Conservation (phyloP, 1,140 invertebrate genomes). For the Cephus cinctus region DNA sequence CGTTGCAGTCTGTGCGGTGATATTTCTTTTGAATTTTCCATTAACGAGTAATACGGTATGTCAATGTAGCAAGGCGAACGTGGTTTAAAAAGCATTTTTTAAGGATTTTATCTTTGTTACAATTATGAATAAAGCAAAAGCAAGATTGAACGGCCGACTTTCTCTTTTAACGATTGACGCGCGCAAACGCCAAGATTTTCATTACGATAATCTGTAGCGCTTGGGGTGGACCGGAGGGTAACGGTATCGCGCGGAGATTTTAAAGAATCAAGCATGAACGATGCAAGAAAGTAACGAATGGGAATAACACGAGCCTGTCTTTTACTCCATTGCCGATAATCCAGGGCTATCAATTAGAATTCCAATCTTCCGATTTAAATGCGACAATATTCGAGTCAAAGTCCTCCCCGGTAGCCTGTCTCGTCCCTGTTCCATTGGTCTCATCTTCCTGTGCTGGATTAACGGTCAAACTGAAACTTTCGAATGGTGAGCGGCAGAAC, state of each 20-base stretch:
- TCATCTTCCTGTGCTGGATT: constrained; percentile 7
- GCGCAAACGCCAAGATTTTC: constrained; percentile 1
- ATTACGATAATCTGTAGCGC: constrained; percentile 5
- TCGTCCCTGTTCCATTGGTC: constrained; percentile 1
- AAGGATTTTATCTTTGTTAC: too few species aligned
- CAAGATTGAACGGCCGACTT: too few species aligned
- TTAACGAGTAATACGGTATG: too few species aligned
- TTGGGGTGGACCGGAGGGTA: background rate
- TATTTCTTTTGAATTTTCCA: too few species aligned
- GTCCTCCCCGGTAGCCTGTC: background rate
- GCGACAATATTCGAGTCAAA: too few species aligned
- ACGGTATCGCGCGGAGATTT: background rate
- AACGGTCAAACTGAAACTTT: constrained; percentile 33
- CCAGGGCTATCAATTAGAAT: constrained; percentile 9
- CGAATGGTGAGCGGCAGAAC: constrained; percentile 22
- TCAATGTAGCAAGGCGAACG: too few species aligned
- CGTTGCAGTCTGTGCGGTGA: too few species aligned
- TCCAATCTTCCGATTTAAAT: too few species aligned
- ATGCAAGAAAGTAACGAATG: background rate
- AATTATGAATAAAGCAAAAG: too few species aligned
- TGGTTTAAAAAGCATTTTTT: too few species aligned
- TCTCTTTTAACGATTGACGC: too few species aligned
- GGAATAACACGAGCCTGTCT: background rate
- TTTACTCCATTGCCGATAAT: constrained; percentile 4
- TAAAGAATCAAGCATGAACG: background rate